phyloP scores from a whole-genome alignment of 2,113 vertebrate species.

The Syngnathus floridae region DNA sequence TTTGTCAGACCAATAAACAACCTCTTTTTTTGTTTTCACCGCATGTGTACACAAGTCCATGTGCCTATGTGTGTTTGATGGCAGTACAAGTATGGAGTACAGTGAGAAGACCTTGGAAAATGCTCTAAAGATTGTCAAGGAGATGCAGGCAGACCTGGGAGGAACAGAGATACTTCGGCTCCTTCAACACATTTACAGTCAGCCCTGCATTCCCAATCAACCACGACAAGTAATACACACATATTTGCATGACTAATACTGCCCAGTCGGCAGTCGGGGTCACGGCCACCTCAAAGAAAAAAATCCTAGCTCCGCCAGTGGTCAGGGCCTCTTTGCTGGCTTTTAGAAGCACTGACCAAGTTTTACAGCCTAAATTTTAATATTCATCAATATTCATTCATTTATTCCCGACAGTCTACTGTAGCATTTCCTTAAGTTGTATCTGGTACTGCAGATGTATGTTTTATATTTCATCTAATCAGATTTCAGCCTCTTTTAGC shows the following conservation, averaged over 20 bases:
- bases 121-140: conserved; percentile 63
- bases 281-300: no score
- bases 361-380: background rate
- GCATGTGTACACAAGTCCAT: background rate
- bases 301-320: no score
- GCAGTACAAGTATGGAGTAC: conserved; percentile 77
- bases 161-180: conserved; percentile 78
- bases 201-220: conserved; percentile 55
- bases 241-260: background rate
- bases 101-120: conserved; percentile 70
- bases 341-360: background rate
- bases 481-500: no score
- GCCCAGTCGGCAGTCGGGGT: no score
- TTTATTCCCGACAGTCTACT: background rate
- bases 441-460: background rate
- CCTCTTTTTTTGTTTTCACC: background rate
- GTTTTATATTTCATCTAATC: background rate
- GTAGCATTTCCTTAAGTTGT: background rate
- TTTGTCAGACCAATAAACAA: background rate
- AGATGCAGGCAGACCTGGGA: conserved; percentile 64
- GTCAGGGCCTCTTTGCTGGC: no score
- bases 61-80: background rate
- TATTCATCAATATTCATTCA: background rate
- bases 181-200: conserved; percentile 69
- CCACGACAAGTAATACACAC: conserved; percentile 69